Conservation (phyloP, 2,113 vertebrate species). For the Caloenas nicobarica region DNA sequence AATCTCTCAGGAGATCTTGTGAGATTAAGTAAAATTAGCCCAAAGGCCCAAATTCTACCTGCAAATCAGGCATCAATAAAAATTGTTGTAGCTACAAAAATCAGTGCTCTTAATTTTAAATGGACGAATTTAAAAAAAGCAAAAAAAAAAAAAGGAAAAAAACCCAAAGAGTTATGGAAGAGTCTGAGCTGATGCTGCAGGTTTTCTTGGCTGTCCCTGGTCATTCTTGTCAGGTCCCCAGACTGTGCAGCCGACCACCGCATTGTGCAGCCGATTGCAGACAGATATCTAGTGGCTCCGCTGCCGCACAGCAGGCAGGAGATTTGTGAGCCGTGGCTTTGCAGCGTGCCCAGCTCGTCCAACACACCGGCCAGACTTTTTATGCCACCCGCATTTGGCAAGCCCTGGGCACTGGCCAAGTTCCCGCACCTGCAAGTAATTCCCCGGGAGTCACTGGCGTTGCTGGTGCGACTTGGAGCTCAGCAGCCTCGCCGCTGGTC, state of each 20-base stretch:
- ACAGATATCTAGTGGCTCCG: not conserved
- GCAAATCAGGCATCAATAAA: not conserved
- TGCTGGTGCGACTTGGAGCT: not conserved
- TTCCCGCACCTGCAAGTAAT: conserved; percentile 55
- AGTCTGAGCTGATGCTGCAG: not conserved
- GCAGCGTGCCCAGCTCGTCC: not conserved
- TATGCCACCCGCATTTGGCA: conserved; percentile 9
- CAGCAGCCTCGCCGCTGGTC: conserved; percentile 17
- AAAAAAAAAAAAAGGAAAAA: not conserved
- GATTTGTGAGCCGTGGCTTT: not conserved
- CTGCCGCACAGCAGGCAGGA: not conserved
- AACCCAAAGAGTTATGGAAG: not conserved
- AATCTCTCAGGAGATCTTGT: conserved; percentile 5
- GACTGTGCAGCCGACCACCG: not conserved
- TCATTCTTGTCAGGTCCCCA: not conserved
- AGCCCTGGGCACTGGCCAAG: not conserved
- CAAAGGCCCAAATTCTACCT: conserved; percentile 7
- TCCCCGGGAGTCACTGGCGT: not conserved
- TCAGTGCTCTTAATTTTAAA: not conserved
- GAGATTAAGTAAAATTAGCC: conserved; percentile 44
- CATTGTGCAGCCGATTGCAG: not conserved
- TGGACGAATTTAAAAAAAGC: not conserved
- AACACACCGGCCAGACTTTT: not conserved
- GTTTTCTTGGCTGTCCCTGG: not conserved
- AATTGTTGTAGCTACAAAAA: not conserved